These are phyloP conservation scores for Sebastes kiyomatsui DNA, from an alignment of 2,797 vertebrate species.

Conservation along the genomic window DNA sequence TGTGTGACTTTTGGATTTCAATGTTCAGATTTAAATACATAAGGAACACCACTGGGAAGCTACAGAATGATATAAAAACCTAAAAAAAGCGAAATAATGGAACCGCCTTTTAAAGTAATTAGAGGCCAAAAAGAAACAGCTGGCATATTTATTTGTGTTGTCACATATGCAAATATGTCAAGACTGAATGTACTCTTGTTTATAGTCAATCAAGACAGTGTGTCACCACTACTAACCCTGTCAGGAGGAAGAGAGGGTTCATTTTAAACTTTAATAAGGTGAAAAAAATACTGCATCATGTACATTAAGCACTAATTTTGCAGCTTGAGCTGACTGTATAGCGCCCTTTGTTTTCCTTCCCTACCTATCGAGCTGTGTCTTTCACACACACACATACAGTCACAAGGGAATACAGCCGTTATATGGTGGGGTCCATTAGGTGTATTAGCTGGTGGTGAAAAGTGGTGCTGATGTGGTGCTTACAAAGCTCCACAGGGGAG, in stretches of 20 bases:
- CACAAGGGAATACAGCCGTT: slow-evolving; percentile 63
- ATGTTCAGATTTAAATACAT: too few relatives aligned
- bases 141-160: neutral
- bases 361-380: slow-evolving; percentile 28
- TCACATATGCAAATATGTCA: neutral
- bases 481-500: slow-evolving; percentile 78
- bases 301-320: neutral
- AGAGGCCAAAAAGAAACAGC: neutral
- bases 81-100: too few relatives aligned
- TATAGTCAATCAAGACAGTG: neutral
- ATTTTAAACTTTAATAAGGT: neutral
- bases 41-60: too few relatives aligned
- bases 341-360: slow-evolving; percentile 41
- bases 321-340: neutral
- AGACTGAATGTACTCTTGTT: neutral
- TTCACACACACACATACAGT: slow-evolving; percentile 33
- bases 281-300: neutral
- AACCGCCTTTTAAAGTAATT: neutral
- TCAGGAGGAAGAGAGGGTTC: neutral
- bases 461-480: slow-evolving; percentile 80
- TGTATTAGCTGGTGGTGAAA: slow-evolving; percentile 80
- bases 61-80: too few relatives aligned
- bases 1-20: too few relatives aligned
- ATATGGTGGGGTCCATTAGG: slow-evolving; percentile 76
- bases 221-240: neutral